Evolutionary conservation across 2,113 vertebrate species (phyloP).

Genomic region (Macrotis lagotis): DNA sequence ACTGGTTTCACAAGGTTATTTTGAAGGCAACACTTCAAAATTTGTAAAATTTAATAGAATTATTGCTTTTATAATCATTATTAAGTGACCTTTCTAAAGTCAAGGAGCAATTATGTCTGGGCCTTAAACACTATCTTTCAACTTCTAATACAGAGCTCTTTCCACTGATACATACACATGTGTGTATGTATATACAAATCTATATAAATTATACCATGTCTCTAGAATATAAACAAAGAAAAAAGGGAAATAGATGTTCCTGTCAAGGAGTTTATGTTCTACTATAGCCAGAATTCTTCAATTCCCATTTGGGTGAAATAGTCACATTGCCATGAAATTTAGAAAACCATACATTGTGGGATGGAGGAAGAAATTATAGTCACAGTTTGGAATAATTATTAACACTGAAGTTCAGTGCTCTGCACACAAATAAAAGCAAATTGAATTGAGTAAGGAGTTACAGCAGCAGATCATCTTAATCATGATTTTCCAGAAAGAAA

Average conservation of each 20-base stretch:
- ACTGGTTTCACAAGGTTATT: background rate
- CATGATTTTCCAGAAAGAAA: background rate
- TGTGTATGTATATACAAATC: background rate
- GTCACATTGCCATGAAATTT: background rate
- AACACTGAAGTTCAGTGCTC: background rate
- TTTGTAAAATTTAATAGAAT: background rate
- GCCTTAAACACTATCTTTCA: background rate
- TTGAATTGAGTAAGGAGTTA: background rate
- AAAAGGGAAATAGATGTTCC: background rate
- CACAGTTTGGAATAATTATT: background rate
- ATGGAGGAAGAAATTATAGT: background rate
- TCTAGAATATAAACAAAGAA: background rate
- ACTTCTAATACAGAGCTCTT: too few relatives aligned
- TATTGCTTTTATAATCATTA: background rate
- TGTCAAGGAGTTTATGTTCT: background rate
- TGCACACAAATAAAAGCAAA: background rate
- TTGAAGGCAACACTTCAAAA: background rate
- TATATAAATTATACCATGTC: background rate
- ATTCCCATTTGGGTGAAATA: background rate
- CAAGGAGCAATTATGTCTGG: background rate
- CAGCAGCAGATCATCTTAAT: background rate
- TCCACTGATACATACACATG: too few relatives aligned
- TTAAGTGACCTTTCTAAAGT: background rate
- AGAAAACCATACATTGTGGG: background rate
- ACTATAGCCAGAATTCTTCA: background rate